Conservation (phyloP, 2,888 invertebrate species). For the Torymus texanus region DNA sequence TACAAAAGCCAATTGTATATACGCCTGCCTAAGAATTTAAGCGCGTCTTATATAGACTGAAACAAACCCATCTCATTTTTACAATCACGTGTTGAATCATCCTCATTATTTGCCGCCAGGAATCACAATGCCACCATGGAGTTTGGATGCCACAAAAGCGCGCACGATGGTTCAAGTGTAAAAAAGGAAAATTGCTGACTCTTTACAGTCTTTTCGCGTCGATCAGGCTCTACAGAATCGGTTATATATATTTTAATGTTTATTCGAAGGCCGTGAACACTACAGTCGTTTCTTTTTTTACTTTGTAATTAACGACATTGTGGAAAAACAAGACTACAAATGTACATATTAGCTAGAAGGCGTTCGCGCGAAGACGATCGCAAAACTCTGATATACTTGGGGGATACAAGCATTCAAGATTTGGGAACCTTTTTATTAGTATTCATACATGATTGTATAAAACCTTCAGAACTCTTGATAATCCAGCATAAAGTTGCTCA, state of each 20-base stretch:
- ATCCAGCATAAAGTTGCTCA: conserved; percentile 21
- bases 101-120: conserved; percentile 14
- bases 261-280: conserved; percentile 49
- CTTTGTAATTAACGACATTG: conserved; percentile 51
- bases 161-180: conserved; percentile 44
- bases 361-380: conserved; percentile 53
- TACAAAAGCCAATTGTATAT: conserved; percentile 72
- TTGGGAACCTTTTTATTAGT: conserved; percentile 47
- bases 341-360: conserved; percentile 57
- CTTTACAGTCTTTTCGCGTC: conserved; percentile 44
- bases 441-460: conserved; percentile 47
- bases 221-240: conserved; percentile 44
- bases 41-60: conserved; percentile 67
- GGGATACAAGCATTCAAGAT: conserved; percentile 40
- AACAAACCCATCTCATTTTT: conserved; percentile 63
- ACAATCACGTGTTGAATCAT: conserved; percentile 45
- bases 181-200: conserved; percentile 38
- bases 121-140: conserved; percentile 28
- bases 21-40: conserved; percentile 71
- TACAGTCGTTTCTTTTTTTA: conserved; percentile 50
- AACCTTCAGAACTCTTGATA: conserved; percentile 31
- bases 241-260: conserved; percentile 48
- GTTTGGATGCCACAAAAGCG: conserved; percentile 21
- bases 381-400: conserved; percentile 48
- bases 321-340: conserved; percentile 50